Base-by-base conservation (phyloP, 1,140 invertebrate species). In the Aphelenchoides avenae region DNA sequence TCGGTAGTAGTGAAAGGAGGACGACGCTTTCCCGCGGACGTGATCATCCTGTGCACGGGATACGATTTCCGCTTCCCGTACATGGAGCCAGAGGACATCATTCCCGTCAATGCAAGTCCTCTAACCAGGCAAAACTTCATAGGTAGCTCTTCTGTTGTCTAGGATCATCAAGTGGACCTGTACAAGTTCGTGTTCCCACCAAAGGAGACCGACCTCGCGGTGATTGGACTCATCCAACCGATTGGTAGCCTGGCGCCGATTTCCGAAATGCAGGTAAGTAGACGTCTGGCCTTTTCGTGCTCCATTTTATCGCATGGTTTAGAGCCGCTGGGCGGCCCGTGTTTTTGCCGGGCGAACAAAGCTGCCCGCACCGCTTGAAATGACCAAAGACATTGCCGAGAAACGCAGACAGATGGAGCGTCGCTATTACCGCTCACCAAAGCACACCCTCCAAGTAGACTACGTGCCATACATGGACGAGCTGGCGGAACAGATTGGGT, bases 171-270 rank as follows among this genome's bases (percentile, higher is more conserved):
- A 30, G 74, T 82, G 4, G 66, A 79, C 2, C 66, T 84, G 0
- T 83, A 77, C 68, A 82, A 80, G 52, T 78, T 77, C 56, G 73
- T 81, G 31, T 82, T 81, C 36, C 79, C 78, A 18, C 79, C 80
- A 76, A 48, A 70, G 18, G 74, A 75, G n/a, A 60, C 50, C 0
- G 78, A 77, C 1, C 41, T 83, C 33, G 78, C 80, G n/a, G 65
- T 83, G 1, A 81, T 83, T 48, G 82, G 82, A 0, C 75, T 80
- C 29, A 66, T 82, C 36, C 82, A 83, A 63, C 79, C 81, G 30
- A 57, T 82, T 13, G 81, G 81, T 36, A 71, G 80, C 27, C 70
- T 82, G n/a, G 75, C 81, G 59, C 80, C 82, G 5, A 78, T 82
- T 30, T 74, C 79, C 9, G 82, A 83, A 68, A 77, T 83, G 31